Evolutionary conservation across 2,888 invertebrate species (phyloP), one percentile per base, ranked within the genome.

Genomic region (Mythimna lalbum): DNA sequence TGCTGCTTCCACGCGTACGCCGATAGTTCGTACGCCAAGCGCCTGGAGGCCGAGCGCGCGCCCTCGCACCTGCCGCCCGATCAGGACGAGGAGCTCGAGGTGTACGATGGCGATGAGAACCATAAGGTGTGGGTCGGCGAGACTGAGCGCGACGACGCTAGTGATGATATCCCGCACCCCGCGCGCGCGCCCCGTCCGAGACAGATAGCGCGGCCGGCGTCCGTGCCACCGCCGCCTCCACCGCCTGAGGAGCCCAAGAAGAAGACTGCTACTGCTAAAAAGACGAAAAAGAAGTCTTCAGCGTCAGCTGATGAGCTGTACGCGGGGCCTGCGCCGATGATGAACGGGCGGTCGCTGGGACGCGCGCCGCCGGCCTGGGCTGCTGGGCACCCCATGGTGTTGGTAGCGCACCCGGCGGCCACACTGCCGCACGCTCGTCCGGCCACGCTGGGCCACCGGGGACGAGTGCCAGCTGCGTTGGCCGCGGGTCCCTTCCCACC

Each of bases 1-100:
- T 99, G 99, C 94, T 99, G 99, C 95, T 99, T 99, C 95, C 99
- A 99, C 95, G 99, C 99, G 63, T 99, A 99, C 94, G 99, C 99
- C 0, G 99, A 99, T 93, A 98, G 98, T 86, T 98, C 98, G 82
- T 99, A 99, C 92, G 99, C 98, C 59, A 98, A 98, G 87, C 98
- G 98, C 82, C 96, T 98, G 85, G 97, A 97, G 89, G 97, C 97
- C 14, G 97, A 97, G 82, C 95, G 96, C 33, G 87, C 94, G 43
- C 95, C 95, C 23, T 87, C 93, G 27, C 94, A 93, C 82, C 85
- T 92, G 76, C 93, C 91, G 3, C 93, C 91, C 83, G 95, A 94
- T 86, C 81, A 84, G 43, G 97, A 97, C 73, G 98, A 98, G 83
- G 98, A 98, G 83, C 96, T 98, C 31, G 98, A 98, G 78, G 97